phyloP scores from a whole-genome alignment of 2,888 invertebrate genomes.

The Catocala fraxini region DNA sequence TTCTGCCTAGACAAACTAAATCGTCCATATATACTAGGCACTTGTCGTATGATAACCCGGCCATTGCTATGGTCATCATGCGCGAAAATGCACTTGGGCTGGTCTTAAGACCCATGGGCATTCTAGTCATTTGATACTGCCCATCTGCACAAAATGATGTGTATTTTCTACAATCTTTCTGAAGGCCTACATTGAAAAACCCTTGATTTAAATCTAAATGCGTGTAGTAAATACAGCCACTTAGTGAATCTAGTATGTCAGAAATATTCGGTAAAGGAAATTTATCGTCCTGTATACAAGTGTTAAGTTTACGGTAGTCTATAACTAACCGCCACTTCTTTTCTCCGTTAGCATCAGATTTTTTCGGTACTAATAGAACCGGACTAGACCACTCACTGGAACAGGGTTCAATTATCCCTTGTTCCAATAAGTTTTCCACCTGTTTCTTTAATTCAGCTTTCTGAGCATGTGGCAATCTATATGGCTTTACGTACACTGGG shows the following conservation, averaged over 20 bases:
- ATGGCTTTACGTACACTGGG: constrained; percentile 33
- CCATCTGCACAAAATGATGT: too few species aligned
- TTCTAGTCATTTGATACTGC: too few species aligned
- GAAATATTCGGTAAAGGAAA: constrained; percentile 9
- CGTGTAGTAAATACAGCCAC: constrained; percentile 2
- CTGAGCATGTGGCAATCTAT: constrained; percentile 34
- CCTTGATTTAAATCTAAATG: neutral
- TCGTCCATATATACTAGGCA: too few species aligned
- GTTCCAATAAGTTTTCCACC: constrained; percentile 28
- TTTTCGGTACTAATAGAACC: neutral
- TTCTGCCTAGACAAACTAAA: too few species aligned
- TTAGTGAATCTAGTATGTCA: constrained; percentile 9
- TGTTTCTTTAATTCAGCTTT: constrained; percentile 35
- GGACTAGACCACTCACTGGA: constrained; percentile 1
- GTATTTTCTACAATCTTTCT: too few species aligned
- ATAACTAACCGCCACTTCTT: constrained; percentile 7
- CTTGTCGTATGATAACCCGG: too few species aligned
- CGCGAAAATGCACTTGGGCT: too few species aligned
- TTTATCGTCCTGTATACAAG: neutral
- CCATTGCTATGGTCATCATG: too few species aligned
- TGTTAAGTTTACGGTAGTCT: constrained; percentile 8
- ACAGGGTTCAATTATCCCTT: constrained; percentile 26
- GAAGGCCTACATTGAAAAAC: too few species aligned
- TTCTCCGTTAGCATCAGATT: neutral
- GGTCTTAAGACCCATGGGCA: too few species aligned